Percentiles rank a stretch among this genome's conserved stretches.
phyloP scores from a whole-genome alignment of 1,140 invertebrate genomes.

The Maniola jurtina region DNA sequence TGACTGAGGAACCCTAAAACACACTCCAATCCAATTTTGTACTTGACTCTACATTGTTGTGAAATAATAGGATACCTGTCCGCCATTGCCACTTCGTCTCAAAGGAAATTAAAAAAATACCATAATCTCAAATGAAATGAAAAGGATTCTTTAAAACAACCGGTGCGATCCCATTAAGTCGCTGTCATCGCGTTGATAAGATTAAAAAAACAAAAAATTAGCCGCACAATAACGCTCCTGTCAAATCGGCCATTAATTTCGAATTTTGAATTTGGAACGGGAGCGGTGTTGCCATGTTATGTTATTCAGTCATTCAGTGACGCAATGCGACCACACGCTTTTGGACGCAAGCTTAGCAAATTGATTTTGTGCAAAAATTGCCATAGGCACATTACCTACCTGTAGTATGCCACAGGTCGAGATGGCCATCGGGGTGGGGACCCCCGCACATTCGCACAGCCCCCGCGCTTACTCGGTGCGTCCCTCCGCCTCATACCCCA shows the following conservation, averaged over 20 bases:
- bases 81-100: conserved; percentile 26
- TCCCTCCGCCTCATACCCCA: no score
- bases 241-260: conserved; percentile 78
- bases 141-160: conserved; percentile 66
- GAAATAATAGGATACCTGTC: conserved; percentile 30
- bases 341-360: conserved; percentile 45
- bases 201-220: conserved; percentile 66
- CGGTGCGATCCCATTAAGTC: conserved; percentile 69
- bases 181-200: conserved; percentile 77
- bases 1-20: neutral
- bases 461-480: no score
- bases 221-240: conserved; percentile 74
- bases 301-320: conserved; percentile 16
- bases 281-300: conserved; percentile 57
- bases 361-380: conserved; percentile 41
- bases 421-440: no score
- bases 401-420: no score
- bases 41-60: conserved; percentile 24
- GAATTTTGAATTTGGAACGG: conserved; percentile 74
- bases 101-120: conserved; percentile 34
- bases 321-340: conserved; percentile 25
- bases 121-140: conserved; percentile 45
- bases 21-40: conserved; percentile 9
- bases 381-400: no score
- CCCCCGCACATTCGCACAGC: no score